A percentile compares a stretch with the other conserved stretches of the same genome.
These are phyloP conservation scores for Meriones unguiculatus DNA, from an alignment of 2,113 vertebrate species.

Conservation along the genomic window DNA sequence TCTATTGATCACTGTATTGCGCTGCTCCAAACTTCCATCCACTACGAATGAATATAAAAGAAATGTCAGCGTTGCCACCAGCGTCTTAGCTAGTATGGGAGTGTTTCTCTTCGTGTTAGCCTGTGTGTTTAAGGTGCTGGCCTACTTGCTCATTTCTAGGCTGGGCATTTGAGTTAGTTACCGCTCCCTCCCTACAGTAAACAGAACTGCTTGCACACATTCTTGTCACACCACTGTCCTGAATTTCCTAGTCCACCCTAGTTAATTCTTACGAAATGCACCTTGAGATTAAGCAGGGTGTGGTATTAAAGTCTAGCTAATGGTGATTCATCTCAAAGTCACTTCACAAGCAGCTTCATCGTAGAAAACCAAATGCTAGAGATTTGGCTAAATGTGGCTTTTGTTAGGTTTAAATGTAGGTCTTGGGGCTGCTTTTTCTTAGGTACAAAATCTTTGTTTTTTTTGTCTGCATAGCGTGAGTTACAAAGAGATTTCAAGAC, in stretches of 20 bases:
- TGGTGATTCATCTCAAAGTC: constrained; percentile 47
- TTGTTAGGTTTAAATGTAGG: constrained; percentile 39
- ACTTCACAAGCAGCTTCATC: constrained; percentile 45
- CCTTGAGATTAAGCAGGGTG: constrained; percentile 28
- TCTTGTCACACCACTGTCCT: constrained; percentile 28
- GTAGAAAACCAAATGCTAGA: constrained; percentile 52
- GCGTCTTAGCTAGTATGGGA: not conserved
- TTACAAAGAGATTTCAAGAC: constrained; percentile 62
- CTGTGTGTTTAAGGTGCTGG: constrained; percentile 36
- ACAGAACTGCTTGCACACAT: constrained; percentile 38
- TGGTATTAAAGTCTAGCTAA: constrained; percentile 49
- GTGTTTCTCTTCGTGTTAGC: constrained; percentile 35
- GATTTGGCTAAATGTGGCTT: constrained; percentile 29
- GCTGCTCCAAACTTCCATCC: constrained; percentile 10
- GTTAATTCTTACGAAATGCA: constrained; percentile 50
- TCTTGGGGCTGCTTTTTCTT: constrained; percentile 53
- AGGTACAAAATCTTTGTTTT: constrained; percentile 25
- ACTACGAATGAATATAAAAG: constrained; percentile 41
- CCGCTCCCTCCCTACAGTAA: constrained; percentile 22
- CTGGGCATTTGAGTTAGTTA: constrained; percentile 28
- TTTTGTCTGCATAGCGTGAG: not conserved
- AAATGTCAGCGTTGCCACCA: not conserved
- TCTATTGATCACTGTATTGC: constrained; percentile 25
- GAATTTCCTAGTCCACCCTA: not conserved
- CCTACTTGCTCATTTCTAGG: constrained; percentile 12